These are phyloP conservation scores for Parnassius orleans DNA, from an alignment of 2,888 invertebrate genomes.

Conservation along the genomic window DNA sequence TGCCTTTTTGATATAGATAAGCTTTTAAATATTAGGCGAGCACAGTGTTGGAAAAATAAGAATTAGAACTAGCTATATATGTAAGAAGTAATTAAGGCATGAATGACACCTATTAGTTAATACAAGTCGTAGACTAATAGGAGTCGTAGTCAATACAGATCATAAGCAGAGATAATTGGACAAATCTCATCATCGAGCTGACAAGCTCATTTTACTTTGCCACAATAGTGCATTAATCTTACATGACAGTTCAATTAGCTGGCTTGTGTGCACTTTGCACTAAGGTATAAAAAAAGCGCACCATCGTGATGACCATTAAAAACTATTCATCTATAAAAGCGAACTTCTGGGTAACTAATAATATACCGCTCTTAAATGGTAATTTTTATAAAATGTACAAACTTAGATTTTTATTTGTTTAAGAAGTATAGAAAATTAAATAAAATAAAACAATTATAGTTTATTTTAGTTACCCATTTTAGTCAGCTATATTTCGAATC, in stretches of 20 bases:
- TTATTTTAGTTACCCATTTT: too few species aligned
- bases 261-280: conserved; percentile 29
- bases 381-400: not conserved
- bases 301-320: conserved; percentile 3
- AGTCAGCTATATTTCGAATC: too few species aligned
- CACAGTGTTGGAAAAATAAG: too few species aligned
- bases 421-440: not conserved
- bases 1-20: too few species aligned
- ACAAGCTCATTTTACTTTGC: conserved; percentile 35
- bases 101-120: too few species aligned
- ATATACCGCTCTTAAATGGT: not conserved
- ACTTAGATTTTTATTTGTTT: not conserved
- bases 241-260: conserved; percentile 72
- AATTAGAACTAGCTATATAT: too few species aligned
- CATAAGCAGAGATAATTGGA: conserved; percentile 52
- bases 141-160: not conserved
- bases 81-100: too few species aligned
- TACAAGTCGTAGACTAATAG: too few species aligned
- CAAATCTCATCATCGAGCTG: conserved; percentile 39
- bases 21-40: too few species aligned
- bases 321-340: not conserved
- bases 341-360: not conserved
- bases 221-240: conserved; percentile 54
- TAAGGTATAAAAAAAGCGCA: conserved; percentile 7
- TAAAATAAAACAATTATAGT: not conserved